These are phyloP conservation scores for Ivindomyrus marchei DNA, from an alignment of 2,113 vertebrate genomes.

Conservation along the genomic window DNA sequence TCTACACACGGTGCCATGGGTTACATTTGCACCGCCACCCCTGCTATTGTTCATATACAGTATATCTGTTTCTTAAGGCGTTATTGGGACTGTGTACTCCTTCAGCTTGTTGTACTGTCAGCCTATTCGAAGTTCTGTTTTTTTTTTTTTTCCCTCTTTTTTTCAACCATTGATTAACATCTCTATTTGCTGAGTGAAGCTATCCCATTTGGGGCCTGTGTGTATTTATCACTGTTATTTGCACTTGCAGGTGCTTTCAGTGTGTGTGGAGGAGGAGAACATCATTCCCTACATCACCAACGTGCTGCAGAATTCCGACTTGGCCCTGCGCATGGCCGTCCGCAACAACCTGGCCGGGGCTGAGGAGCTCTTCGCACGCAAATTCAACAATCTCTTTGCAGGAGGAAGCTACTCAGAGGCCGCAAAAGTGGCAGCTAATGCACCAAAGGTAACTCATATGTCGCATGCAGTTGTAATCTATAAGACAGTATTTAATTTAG, in stretches of 20 bases:
- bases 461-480: neutral
- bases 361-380: slow-evolving; percentile 94
- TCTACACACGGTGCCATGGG: neutral
- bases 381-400: slow-evolving; percentile 95
- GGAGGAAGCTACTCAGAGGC: slow-evolving; percentile 96
- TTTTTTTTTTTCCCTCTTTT: neutral
- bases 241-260: slow-evolving; percentile 78
- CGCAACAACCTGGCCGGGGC: slow-evolving; percentile 96
- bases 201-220: neutral
- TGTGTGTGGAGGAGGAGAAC: slow-evolving; percentile 97
- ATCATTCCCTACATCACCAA: slow-evolving; percentile 98
- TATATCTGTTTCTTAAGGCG: neutral
- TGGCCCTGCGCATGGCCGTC: slow-evolving; percentile 95
- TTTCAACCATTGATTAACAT: neutral
- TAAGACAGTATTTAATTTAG: neutral
- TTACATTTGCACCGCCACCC: neutral
- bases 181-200: neutral
- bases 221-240: neutral
- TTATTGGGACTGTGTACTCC: neutral
- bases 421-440: slow-evolving; percentile 96
- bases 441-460: slow-evolving; percentile 79
- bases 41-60: neutral
- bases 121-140: neutral
- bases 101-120: neutral
- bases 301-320: slow-evolving; percentile 93